Evolutionary conservation across 1,140 invertebrate genomes (phyloP).

Genomic region (Ylistrum balloti): DNA sequence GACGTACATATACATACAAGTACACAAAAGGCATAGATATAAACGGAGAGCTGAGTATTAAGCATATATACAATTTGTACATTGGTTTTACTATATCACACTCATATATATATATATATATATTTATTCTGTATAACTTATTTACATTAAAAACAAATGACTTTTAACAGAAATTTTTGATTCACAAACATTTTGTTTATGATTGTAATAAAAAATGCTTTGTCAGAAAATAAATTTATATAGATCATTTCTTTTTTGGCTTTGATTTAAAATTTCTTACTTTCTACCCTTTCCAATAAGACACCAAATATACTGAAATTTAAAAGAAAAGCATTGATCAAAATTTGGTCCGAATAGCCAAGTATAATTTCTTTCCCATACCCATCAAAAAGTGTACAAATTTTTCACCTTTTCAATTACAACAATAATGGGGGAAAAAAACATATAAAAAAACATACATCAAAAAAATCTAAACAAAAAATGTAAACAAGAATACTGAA

Average conservation of each 20-base stretch:
- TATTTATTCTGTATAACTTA: not conserved
- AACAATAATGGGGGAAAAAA: not conserved
- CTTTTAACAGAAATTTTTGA: not conserved
- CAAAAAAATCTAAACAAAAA: not conserved
- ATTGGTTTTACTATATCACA: not conserved
- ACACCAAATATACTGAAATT: not conserved
- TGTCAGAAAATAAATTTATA: not conserved
- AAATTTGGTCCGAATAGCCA: not conserved
- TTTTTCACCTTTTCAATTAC: not conserved
- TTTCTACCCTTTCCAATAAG: not conserved
- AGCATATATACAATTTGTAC: not conserved
- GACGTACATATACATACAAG: too few species aligned
- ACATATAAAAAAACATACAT: not conserved
- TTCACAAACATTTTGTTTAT: slow-evolving; percentile 28
- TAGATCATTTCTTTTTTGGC: not conserved
- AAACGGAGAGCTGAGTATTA: not conserved
- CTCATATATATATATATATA: not conserved
- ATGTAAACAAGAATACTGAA: slow-evolving; percentile 15
- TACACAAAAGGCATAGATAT: too few species aligned
- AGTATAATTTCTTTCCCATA: not conserved
- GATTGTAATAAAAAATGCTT: not conserved
- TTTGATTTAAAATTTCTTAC: not conserved
- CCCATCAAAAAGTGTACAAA: not conserved
- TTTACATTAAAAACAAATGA: not conserved
- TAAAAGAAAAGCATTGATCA: not conserved